phyloP scores from a whole-genome alignment of 2,113 vertebrate species.

The Globicephala melas region DNA sequence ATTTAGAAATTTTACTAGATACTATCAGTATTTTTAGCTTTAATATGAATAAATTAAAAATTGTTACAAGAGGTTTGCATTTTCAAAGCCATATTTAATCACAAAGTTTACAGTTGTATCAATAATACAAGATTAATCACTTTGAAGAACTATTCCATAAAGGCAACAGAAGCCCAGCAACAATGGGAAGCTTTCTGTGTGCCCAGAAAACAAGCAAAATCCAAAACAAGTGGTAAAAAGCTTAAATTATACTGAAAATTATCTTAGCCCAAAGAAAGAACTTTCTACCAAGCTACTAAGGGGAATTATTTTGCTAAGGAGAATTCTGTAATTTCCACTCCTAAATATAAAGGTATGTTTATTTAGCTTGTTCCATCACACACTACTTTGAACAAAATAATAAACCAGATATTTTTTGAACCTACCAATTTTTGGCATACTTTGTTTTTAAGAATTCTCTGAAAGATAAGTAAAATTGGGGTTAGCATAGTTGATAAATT shows the following conservation, averaged over 20 bases:
- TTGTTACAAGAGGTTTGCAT: neutral
- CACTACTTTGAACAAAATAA: neutral
- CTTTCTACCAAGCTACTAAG: neutral
- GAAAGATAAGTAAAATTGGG: constrained; percentile 28
- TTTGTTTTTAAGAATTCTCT: neutral
- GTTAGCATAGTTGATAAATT: neutral
- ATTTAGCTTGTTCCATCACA: neutral
- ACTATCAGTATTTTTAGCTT: neutral
- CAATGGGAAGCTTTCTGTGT: neutral
- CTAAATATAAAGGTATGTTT: neutral
- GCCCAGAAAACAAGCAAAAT: neutral
- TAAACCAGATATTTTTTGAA: neutral
- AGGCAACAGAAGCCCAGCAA: neutral
- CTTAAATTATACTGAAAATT: constrained; percentile 36
- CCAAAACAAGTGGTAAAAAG: neutral
- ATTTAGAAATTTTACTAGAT: neutral
- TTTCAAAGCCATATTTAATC: neutral
- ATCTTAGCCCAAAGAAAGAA: neutral
- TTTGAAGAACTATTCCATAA: neutral
- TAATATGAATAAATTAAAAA: neutral
- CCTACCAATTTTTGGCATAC: neutral
- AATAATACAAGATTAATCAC: neutral
- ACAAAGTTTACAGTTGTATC: neutral
- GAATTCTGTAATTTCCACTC: neutral
- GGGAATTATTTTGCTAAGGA: neutral